phyloP scores from a whole-genome alignment of 1,140 invertebrate genomes.

The Piezodorus guildinii region DNA sequence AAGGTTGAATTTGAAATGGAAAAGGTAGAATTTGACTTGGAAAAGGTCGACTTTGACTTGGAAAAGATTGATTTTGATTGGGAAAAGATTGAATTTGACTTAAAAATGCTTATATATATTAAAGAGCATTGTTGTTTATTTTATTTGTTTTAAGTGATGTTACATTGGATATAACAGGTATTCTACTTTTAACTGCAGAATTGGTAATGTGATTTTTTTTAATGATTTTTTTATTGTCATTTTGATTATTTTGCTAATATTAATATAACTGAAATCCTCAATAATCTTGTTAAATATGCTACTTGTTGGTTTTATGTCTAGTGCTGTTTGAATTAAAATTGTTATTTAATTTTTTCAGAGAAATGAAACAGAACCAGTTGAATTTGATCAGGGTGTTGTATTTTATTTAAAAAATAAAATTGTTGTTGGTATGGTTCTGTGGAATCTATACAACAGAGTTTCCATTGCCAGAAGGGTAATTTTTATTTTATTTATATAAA shows the following conservation, averaged over 20 bases:
- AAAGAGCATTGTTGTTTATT: background rate
- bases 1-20: no score
- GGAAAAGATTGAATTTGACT: no score
- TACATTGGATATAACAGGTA: no score
- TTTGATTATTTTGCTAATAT: background rate
- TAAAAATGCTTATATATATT: no score
- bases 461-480: conserved; percentile 47
- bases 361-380: background rate
- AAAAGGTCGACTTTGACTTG: no score
- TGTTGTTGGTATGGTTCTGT: conserved; percentile 83
- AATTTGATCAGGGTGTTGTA: conserved; percentile 71
- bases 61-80: no score
- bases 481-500: background rate
- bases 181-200: no score
- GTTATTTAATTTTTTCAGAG: conserved; percentile 24
- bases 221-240: no score
- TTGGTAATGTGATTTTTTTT: no score
- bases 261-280: background rate
- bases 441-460: conserved; percentile 91
- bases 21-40: no score
- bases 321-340: background rate
- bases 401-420: conserved; percentile 77
- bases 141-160: no score
- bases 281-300: background rate
- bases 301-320: background rate